Base-by-base conservation (phyloP, 2,888 invertebrate genomes). In the Tipula vernalis region DNA sequence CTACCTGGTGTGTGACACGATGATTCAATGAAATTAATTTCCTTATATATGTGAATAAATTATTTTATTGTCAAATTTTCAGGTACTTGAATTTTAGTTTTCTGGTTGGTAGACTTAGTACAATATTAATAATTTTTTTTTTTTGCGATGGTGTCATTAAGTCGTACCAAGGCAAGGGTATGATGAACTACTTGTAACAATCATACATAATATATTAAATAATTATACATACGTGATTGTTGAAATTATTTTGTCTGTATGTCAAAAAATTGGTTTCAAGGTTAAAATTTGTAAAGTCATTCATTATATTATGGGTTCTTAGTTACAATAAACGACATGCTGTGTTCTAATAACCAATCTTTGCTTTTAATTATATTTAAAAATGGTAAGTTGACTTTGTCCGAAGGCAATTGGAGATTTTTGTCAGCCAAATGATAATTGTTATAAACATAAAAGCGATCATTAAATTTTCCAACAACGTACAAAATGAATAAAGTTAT, bases 151-250 rank as follows among this genome's bases (percentile, higher is more conserved):
- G 71, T 71, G 71, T 71, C 28, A 71, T 71, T 71, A 71, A 71
- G 71, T 71, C 28, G 71, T 71, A 57, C 5, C 39, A 39, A 57
- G 2, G 71, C 28, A 71, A 71, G 71, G 71, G 71, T 71, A 71
- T 71, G 71, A 71, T 71, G 71, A 71, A 71, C 71, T 71, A 71
- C 71, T 71, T 71, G 71, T 71, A 71, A 71, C 71, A 71, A 71
- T 71, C 71, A 71, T n/a, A n/a, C 28, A 2, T 10, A 71, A 71
- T 71, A 71, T 71, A 28, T 51, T 51, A 51, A 51, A 18, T 71
- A 71, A 71, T 28, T 71, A 71, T 39, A 39, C 39, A 39, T 39
- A 39, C 39, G 3, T 28, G 71, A 71, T 28, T 71, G 71, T 71
- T 28, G 71, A 28, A 10, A 28, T 71, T 71, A 10, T 71, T 57